Evolutionary conservation across 2,888 invertebrate genomes (phyloP).

Genomic region (Drosophila percnosoma): DNA sequence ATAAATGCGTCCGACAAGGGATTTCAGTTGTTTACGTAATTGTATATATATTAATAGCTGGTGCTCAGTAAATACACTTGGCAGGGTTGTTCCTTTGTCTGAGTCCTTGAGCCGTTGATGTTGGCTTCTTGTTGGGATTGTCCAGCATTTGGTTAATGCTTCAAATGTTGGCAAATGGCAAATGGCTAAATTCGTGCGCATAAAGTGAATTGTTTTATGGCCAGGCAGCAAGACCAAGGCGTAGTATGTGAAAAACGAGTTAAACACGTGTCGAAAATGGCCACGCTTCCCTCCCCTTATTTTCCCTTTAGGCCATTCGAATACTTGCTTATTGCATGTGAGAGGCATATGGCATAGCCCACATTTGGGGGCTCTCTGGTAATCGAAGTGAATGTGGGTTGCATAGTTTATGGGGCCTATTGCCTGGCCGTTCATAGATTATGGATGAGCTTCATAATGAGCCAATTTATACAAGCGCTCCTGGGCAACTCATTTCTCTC

Average conservation of each 20-base stretch:
- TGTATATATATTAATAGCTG: conserved; percentile 1
- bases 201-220: conserved; percentile 80
- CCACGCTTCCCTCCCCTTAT: conserved; percentile 22
- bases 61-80: conserved; percentile 16
- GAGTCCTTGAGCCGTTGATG: conserved; percentile 24
- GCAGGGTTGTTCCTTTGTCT: neutral
- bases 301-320: conserved; percentile 4
- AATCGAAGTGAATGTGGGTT: conserved; percentile 70
- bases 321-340: conserved; percentile 25
- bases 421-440: conserved; percentile 75
- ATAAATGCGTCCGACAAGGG: conserved; percentile 64
- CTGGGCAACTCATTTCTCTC: conserved; percentile 35
- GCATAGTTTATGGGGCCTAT: conserved; percentile 71
- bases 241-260: conserved; percentile 77
- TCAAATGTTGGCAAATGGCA: conserved; percentile 75
- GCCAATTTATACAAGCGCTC: conserved; percentile 80
- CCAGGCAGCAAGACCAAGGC: conserved; percentile 19
- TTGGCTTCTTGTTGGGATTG: conserved; percentile 29
- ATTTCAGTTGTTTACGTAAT: conserved; percentile 27
- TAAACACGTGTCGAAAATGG: conserved; percentile 80
- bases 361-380: conserved; percentile 50
- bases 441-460: conserved; percentile 81
- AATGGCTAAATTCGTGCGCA: conserved; percentile 78
- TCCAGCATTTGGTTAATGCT: conserved; percentile 55
- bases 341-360: conserved; percentile 36